phyloP scores from a whole-genome alignment of 2,797 vertebrate species.

The Chloroceryle amazona region DNA sequence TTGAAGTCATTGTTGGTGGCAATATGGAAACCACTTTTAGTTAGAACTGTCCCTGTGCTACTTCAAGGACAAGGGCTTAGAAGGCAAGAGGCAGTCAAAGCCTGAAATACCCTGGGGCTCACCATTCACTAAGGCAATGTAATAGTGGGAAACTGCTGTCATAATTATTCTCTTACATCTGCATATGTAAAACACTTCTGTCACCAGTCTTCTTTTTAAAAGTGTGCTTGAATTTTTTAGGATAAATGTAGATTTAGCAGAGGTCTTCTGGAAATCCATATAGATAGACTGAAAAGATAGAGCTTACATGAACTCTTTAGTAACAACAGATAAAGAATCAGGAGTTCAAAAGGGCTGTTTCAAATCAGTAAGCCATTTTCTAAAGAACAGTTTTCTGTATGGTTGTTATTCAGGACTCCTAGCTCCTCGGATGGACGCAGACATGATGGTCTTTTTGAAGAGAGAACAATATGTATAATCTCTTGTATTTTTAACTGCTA shows the following conservation, averaged over 20 bases:
- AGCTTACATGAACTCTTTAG: background rate
- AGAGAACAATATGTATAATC: background rate
- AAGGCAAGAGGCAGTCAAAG: background rate
- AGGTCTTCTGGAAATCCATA: background rate
- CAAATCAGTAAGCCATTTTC: background rate
- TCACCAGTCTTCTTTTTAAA: background rate
- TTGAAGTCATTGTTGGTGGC: fast-evolving
- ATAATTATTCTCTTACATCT: background rate
- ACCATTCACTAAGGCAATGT: background rate
- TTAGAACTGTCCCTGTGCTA: background rate
- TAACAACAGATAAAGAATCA: background rate
- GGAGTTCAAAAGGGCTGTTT: background rate
- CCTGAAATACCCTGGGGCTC: background rate
- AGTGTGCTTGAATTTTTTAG: background rate
- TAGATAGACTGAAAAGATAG: background rate
- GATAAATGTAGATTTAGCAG: background rate
- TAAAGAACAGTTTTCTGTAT: background rate
- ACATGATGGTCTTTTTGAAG: background rate
- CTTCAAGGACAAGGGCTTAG: background rate
- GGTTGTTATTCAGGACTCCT: background rate
- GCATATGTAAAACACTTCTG: background rate
- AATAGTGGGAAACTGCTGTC: background rate
- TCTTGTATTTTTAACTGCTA: background rate
- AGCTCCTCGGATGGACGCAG: background rate
- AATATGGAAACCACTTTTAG: background rate